Evolutionary conservation across 1,140 invertebrate genomes (phyloP).

Genomic region (Hylaeus anthracinus): DNA sequence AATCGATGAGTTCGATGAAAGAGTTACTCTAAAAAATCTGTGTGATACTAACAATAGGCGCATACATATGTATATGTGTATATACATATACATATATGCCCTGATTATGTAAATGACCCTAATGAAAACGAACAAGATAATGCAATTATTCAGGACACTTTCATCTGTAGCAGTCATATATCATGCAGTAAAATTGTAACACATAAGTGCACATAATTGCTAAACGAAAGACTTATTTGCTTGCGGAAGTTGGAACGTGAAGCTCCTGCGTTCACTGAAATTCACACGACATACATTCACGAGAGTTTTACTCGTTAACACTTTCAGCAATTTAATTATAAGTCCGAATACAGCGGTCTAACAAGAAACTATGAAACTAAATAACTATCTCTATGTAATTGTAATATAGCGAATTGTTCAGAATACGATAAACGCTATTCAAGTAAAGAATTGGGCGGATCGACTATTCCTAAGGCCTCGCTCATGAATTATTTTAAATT

Average conservation of each 20-base stretch:
- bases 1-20: not conserved
- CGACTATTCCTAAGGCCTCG: conserved; percentile 81
- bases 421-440: conserved; percentile 66
- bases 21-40: conserved; percentile 2
- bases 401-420: conserved; percentile 65
- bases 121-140: conserved; percentile 15
- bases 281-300: conserved; percentile 47
- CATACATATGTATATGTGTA: not conserved
- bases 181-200: conserved; percentile 41
- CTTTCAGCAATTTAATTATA: conserved; percentile 56
- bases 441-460: conserved; percentile 77
- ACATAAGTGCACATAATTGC: conserved; percentile 5
- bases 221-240: conserved; percentile 15
- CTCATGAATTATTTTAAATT: conserved; percentile 74
- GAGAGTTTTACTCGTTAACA: conserved; percentile 45
- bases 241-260: conserved; percentile 1
- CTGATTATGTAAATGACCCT: not conserved
- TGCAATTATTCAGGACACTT: conserved; percentile 54
- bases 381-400: conserved; percentile 65
- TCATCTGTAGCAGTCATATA: conserved; percentile 42
- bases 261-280: conserved; percentile 34
- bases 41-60: not conserved
- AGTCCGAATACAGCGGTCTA: conserved; percentile 58
- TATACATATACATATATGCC: not conserved
- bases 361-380: conserved; percentile 74